These are phyloP conservation scores for Ivindomyrus marchei DNA, from an alignment of 2,113 vertebrate species.

Conservation along the genomic window DNA sequence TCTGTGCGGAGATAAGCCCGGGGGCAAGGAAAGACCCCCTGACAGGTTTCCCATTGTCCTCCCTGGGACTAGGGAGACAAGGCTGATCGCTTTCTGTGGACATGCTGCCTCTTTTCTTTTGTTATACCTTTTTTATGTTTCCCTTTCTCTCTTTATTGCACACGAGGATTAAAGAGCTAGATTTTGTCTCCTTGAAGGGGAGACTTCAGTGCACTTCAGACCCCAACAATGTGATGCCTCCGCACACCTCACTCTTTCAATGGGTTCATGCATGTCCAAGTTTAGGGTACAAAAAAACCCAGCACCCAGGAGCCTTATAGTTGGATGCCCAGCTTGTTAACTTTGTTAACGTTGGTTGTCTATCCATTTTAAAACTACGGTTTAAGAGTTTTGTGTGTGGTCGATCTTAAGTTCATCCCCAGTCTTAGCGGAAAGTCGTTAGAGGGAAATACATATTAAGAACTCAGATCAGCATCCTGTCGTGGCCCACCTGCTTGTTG, in stretches of 20 bases:
- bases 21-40: background rate
- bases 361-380: background rate
- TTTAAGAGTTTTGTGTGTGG: background rate
- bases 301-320: background rate
- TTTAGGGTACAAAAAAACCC: background rate
- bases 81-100: background rate
- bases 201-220: background rate
- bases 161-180: background rate
- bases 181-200: background rate
- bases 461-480: background rate
- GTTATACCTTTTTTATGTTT: background rate
- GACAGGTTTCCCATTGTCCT: slow-evolving; percentile 15
- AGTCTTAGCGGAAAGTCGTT: background rate
- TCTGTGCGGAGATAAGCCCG: background rate
- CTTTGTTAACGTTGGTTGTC: background rate
- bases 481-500: background rate
- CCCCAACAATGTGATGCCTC: background rate
- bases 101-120: background rate
- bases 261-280: background rate
- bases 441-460: background rate
- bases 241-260: background rate
- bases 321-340: background rate
- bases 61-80: background rate
- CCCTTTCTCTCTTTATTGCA: background rate
- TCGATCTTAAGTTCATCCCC: background rate